A percentile compares a stretch with the other conserved stretches of the same genome.
These are phyloP conservation scores for Pseudochromis fuscus DNA, from an alignment of 2,797 vertebrate species.

Conservation along the genomic window DNA sequence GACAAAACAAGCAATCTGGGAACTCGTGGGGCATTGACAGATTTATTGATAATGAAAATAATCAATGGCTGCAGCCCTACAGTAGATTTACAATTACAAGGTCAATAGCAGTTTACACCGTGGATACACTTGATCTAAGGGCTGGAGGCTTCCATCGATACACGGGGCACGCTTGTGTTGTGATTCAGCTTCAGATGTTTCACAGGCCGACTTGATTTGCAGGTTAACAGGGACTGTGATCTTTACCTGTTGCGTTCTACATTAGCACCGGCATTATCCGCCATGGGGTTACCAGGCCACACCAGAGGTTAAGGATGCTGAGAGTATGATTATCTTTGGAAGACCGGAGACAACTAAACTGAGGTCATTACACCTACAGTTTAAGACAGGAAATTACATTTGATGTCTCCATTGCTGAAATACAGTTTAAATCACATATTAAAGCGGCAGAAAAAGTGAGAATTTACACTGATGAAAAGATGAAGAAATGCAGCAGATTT, in stretches of 20 bases:
- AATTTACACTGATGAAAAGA: slow-evolving; percentile 42
- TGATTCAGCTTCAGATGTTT: slow-evolving; percentile 24
- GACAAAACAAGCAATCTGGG: slow-evolving; percentile 12
- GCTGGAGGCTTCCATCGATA: slow-evolving; percentile 45
- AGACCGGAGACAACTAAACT: slow-evolving; percentile 24
- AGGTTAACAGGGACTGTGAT: slow-evolving; percentile 41
- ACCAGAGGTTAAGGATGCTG: slow-evolving; percentile 30
- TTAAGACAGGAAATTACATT: slow-evolving; percentile 33
- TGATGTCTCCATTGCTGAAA: slow-evolving; percentile 46
- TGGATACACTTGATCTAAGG: slow-evolving; percentile 51
- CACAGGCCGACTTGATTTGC: slow-evolving; percentile 25
- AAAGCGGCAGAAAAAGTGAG: slow-evolving; percentile 35
- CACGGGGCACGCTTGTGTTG: slow-evolving; percentile 14
- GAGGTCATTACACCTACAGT: slow-evolving; percentile 23
- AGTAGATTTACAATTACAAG: slow-evolving; percentile 52
- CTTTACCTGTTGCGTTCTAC: slow-evolving; percentile 48
- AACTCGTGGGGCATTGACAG: slow-evolving; percentile 17
- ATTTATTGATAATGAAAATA: slow-evolving; percentile 51
- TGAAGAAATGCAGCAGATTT: slow-evolving; percentile 47
- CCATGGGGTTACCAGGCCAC: slow-evolving; percentile 28
- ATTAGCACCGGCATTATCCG: slow-evolving; percentile 28
- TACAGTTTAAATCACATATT: slow-evolving; percentile 34
- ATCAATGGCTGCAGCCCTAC: slow-evolving; percentile 45
- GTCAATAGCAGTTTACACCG: slow-evolving; percentile 44
- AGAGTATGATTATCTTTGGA: slow-evolving; percentile 24